Evolutionary conservation across 2,888 invertebrate genomes (phyloP).

Genomic region (Drosophila leonis): DNA sequence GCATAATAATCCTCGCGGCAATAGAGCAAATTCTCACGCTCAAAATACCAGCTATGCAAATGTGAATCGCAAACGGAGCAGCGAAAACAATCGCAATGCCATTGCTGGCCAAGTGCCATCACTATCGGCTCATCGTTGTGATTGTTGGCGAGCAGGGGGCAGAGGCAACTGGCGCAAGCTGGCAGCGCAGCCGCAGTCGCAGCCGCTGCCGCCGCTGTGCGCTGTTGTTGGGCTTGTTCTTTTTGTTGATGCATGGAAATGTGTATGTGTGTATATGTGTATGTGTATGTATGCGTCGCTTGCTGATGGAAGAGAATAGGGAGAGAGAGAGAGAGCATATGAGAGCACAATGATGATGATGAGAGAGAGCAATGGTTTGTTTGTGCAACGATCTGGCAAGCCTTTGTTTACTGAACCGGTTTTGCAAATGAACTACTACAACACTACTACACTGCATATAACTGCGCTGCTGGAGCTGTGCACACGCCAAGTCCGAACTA

Average conservation of each 20-base stretch:
- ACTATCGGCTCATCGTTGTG: constrained; percentile 88
- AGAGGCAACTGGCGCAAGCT: constrained; percentile 64
- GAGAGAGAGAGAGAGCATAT: constrained; percentile 35
- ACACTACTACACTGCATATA: constrained; percentile 8
- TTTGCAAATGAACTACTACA: constrained; percentile 52
- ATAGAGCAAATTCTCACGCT: constrained; percentile 94
- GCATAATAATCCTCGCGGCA: constrained; percentile 96
- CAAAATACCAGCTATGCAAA: constrained; percentile 96
- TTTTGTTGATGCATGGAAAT: constrained; percentile 56
- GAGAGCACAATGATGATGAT: constrained; percentile 25
- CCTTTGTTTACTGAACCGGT: constrained; percentile 55
- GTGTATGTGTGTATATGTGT: constrained; percentile 12
- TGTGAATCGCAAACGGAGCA: constrained; percentile 95
- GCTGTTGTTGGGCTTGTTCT: constrained; percentile 38
- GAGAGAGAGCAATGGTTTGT: constrained; percentile 8
- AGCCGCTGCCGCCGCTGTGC: neutral
- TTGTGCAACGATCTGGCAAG: constrained; percentile 52
- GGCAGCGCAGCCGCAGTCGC: constrained; percentile 28
- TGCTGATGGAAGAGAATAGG: constrained; percentile 32
- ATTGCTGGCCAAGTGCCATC: constrained; percentile 93
- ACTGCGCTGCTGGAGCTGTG: neutral
- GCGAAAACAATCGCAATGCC: constrained; percentile 96
- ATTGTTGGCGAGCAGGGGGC: constrained; percentile 41
- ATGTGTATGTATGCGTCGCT: constrained; percentile 34
- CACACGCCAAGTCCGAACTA: constrained; percentile 43